Base-by-base conservation (phyloP, 1,140 invertebrate species). In the Habropoda laboriosa region DNA sequence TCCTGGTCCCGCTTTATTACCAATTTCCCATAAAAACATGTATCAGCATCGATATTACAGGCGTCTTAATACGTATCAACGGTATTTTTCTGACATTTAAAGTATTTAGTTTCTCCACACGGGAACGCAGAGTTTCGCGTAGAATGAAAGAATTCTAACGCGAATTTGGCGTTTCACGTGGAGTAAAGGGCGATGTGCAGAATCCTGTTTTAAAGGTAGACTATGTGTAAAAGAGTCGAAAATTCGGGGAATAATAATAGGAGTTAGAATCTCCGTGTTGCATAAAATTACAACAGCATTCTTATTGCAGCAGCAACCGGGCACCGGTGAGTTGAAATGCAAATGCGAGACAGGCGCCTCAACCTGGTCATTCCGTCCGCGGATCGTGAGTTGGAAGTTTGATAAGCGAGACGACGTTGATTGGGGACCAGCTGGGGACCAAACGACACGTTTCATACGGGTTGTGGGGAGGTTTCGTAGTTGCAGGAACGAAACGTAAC, bases 401-500 rank as follows among this genome's bases (percentile, higher is more conserved):
- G 77, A 79, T 47, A 49, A 72, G 67, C 75, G 53, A 57, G 42
- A 72, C 42, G 55, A 32, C 40, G 61, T 55, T 76, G 73, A 64
- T 64, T 53, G 45, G 73, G 49, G 61, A 67, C 73, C 73, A 76
- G 73, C 58, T 76, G 73, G 61, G 38, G 24, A 66, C 49, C 71
- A 40, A 74, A 45, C 42, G 57, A 63, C 55, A 74, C 58, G 55
- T 60, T 64, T 42, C n/a, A 58, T 42, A 42, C 12, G n/a, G 35
- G 10, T 49, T 38, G 21, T 42, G 40, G 10, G 12, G 45, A 30
- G 27, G 51, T 72, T n/a, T 58, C 42, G 45, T 30, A 51, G 42
- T 32, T 63, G 32, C 21, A 32, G 13, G 21, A 51, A 47, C 40
- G 13, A 47, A 63, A 63, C 30, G 58, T 49, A 60, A 60, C 71